phyloP scores from a whole-genome alignment of 2,888 invertebrate species.

The Urechis unicinctus region DNA sequence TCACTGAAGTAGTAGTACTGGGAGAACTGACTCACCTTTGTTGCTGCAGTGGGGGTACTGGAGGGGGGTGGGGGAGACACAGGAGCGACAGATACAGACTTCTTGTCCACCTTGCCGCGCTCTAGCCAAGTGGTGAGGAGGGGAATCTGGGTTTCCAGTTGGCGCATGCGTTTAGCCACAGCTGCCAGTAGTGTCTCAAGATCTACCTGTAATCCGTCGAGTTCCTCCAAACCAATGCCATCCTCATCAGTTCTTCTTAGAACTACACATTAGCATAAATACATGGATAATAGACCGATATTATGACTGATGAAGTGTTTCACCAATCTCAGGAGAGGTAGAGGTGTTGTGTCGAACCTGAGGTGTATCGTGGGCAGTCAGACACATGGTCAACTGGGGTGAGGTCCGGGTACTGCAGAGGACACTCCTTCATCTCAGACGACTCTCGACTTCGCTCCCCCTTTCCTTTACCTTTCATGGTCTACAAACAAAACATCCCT shows the following conservation, averaged over 20 bases:
- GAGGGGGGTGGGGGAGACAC: neutral
- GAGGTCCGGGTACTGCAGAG: slow-evolving; percentile 48
- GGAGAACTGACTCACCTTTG: no score
- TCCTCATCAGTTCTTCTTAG: slow-evolving; percentile 55
- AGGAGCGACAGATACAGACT: neutral
- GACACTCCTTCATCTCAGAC: slow-evolving; percentile 39
- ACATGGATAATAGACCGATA: no score
- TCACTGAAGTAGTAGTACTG: no score
- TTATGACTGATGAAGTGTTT: neutral
- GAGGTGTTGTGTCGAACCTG: no score
- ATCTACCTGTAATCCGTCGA: slow-evolving; percentile 80
- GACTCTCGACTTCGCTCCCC: slow-evolving; percentile 8
- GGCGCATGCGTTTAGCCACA: slow-evolving; percentile 71
- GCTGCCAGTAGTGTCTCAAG: slow-evolving; percentile 78
- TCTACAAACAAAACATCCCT: no score
- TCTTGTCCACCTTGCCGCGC: slow-evolving; percentile 5
- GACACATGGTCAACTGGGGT: slow-evolving; percentile 48
- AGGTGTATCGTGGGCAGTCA: slow-evolving; percentile 38
- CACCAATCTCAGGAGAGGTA: neutral
- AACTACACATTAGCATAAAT: neutral
- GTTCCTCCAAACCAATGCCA: slow-evolving; percentile 77
- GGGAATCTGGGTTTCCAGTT: slow-evolving; percentile 58
- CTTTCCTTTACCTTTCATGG: slow-evolving; percentile 26
- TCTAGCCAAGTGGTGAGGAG: slow-evolving; percentile 17
- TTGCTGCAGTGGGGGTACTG: no score